Percentiles rank a stretch among this genome's conserved stretches.
These are phyloP conservation scores for Triplophysa bombifrons DNA, from an alignment of 2,797 vertebrate species.

Conservation along the genomic window DNA sequence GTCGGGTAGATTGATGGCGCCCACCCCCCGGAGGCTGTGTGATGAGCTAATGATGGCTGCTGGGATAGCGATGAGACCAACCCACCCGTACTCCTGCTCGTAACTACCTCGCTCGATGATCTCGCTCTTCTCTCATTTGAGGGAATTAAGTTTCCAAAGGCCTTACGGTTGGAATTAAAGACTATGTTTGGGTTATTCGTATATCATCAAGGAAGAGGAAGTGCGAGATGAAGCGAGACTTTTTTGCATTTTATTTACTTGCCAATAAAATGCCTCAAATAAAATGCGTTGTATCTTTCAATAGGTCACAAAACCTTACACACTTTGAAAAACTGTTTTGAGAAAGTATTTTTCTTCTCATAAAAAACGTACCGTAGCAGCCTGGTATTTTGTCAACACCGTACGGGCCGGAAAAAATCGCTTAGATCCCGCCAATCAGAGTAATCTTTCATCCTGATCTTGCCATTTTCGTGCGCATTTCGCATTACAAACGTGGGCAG, in stretches of 20 bases:
- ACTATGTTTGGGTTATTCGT: not conserved
- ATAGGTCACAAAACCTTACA: not conserved
- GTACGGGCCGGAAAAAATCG: not conserved
- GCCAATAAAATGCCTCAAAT: no score
- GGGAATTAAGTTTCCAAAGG: not conserved
- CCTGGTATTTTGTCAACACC: not conserved
- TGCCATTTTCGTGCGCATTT: not conserved
- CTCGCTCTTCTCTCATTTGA: conserved; percentile 3
- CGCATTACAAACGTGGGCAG: not conserved
- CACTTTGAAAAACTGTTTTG: not conserved
- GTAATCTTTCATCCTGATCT: not conserved
- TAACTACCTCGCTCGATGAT: conserved; percentile 50
- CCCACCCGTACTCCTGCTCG: conserved; percentile 33
- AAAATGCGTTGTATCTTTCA: no score
- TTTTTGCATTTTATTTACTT: no score
- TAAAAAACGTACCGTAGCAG: not conserved
- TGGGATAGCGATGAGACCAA: conserved; percentile 36
- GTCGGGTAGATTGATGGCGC: conserved; percentile 59
- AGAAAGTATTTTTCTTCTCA: not conserved
- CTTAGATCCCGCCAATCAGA: not conserved
- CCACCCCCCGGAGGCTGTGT: conserved; percentile 35
- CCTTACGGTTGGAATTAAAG: not conserved
- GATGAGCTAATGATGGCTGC: conserved; percentile 56
- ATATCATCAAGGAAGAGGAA: not conserved
- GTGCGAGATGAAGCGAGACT: not conserved